Percentiles rank a stretch among this genome's conserved stretches.
Evolutionary conservation across 2,113 vertebrate genomes (phyloP).

Genomic region (Phylloscopus whistleri): DNA sequence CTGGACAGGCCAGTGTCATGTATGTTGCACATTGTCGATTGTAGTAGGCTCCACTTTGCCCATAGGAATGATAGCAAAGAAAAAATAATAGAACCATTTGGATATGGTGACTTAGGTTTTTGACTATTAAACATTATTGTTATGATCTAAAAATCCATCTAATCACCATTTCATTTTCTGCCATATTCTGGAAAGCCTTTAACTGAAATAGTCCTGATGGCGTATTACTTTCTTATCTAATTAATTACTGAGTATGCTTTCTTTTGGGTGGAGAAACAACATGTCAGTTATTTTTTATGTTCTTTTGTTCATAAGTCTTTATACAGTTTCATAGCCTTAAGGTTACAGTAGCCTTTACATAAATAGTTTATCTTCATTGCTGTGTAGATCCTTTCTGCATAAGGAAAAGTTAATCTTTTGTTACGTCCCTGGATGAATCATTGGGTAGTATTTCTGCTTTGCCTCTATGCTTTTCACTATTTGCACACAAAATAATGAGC

Average conservation of each 20-base stretch:
- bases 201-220: neutral
- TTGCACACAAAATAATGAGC: neutral
- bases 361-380: neutral
- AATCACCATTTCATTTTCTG: neutral
- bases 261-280: neutral
- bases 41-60: neutral
- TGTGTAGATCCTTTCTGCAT: neutral
- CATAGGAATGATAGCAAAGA: neutral
- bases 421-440: neutral
- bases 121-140: neutral
- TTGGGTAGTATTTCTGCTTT: neutral
- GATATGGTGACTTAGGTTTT: neutral
- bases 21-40: neutral
- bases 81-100: neutral
- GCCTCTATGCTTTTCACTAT: neutral
- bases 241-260: neutral
- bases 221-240: neutral
- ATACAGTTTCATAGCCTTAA: neutral
- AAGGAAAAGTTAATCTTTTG: neutral
- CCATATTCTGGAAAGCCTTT: neutral
- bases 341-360: neutral
- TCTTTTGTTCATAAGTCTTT: neutral
- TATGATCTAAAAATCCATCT: neutral
- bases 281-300: neutral
- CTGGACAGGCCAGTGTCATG: neutral